These are phyloP conservation scores for Heliconius melpomene DNA, from an alignment of 1,140 invertebrate species.

Conservation along the genomic window DNA sequence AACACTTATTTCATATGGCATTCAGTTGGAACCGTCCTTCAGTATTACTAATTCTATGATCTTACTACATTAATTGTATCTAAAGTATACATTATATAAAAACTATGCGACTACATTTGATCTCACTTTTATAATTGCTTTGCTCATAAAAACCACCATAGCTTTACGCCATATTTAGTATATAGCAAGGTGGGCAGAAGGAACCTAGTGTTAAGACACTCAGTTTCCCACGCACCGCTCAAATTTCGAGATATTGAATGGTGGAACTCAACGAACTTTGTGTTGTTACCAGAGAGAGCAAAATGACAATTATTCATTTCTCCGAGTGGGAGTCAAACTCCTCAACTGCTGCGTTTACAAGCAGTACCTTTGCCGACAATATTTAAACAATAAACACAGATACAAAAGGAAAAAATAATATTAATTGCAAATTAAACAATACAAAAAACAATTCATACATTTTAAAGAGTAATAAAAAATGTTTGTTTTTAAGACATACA, in stretches of 20 bases:
- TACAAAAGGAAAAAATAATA: neutral
- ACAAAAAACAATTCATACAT: neutral
- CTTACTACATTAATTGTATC: constrained; percentile 11
- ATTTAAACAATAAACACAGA: neutral
- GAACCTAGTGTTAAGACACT: no score
- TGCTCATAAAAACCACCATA: neutral
- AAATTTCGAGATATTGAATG: no score
- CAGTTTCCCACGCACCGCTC: no score
- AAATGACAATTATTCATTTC: no score
- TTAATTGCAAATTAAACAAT: neutral
- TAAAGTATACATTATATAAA: constrained; percentile 34
- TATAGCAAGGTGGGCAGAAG: no score
- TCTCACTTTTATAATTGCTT: neutral
- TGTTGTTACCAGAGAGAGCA: no score
- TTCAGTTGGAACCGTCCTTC: neutral
- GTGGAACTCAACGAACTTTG: no score
- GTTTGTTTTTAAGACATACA: no score
- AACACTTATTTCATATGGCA: constrained; percentile 14
- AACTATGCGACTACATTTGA: constrained; percentile 22
- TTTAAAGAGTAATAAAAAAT: neutral
- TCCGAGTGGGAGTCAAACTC: no score
- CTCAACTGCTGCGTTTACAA: no score
- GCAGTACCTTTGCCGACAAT: neutral
- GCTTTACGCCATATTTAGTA: no score
- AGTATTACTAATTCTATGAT: neutral